phyloP scores from a whole-genome alignment of 2,888 invertebrate species.

The Cephus nigrinus region DNA sequence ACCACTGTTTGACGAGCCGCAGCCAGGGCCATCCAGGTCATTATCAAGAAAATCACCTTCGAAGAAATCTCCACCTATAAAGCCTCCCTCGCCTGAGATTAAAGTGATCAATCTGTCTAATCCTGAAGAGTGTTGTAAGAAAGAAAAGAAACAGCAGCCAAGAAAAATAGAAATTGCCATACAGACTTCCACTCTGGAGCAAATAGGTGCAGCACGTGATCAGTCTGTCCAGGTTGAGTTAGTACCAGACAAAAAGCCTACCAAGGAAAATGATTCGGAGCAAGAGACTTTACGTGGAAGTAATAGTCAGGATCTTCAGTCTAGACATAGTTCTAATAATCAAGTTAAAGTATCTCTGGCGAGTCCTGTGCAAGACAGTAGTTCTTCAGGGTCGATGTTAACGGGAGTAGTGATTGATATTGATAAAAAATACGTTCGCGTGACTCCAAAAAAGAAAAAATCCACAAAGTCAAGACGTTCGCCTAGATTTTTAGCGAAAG shows the following conservation, averaged over 20 bases:
- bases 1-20: constrained; percentile 41
- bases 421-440: constrained; percentile 45
- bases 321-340: neutral
- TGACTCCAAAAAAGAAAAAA: constrained; percentile 43
- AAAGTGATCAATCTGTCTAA: constrained; percentile 54
- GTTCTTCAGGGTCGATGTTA: constrained; percentile 34
- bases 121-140: constrained; percentile 32
- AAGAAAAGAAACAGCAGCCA: constrained; percentile 23
- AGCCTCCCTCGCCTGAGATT: constrained; percentile 46
- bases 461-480: constrained; percentile 23
- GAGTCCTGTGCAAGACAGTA: constrained; percentile 24
- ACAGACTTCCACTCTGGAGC: constrained; percentile 37
- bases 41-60: neutral
- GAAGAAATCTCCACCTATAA: neutral
- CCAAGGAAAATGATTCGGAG: neutral
- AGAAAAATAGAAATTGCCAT: constrained; percentile 47
- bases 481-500: constrained; percentile 33
- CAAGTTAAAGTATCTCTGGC: neutral
- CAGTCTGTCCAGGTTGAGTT: constrained; percentile 44
- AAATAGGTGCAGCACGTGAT: constrained; percentile 32
- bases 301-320: neutral
- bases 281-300: neutral
- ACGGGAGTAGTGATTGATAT: constrained; percentile 49
- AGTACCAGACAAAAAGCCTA: neutral
- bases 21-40: neutral